A percentile compares a stretch with the other conserved stretches of the same genome.
Conservation (phyloP, 2,888 invertebrate species). For the Oithona nana region DNA sequence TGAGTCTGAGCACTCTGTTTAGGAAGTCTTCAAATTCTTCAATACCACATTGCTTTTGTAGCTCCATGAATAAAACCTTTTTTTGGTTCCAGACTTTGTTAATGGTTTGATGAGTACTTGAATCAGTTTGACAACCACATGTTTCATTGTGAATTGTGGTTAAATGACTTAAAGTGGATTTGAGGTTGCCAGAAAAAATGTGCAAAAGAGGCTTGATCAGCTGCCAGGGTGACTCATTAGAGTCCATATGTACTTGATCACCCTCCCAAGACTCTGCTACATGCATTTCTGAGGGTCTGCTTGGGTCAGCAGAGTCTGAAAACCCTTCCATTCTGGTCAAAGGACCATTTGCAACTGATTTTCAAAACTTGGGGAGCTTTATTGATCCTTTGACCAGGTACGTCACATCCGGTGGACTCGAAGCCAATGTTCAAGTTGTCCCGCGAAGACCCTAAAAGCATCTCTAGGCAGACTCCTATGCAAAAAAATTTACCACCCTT, state of each 20-base stretch:
- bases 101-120: background rate
- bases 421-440: background rate
- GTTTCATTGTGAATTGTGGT: constrained; percentile 3
- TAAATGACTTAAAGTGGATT: background rate
- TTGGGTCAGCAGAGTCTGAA: background rate
- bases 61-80: constrained; percentile 2
- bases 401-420: background rate
- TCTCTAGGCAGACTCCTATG: background rate
- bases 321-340: background rate
- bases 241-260: no score
- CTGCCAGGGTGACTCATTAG: no score
- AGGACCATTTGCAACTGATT: background rate
- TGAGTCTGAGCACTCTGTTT: background rate
- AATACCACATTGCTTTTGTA: constrained; percentile 1
- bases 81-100: constrained; percentile 9
- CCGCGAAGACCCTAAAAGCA: background rate
- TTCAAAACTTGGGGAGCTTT: background rate
- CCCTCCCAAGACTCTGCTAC: background rate
- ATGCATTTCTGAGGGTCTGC: background rate
- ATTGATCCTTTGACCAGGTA: background rate
- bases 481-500: background rate
- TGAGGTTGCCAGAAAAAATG: background rate
- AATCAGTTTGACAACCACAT: constrained; percentile 8
- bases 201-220: background rate
- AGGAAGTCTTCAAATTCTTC: constrained; percentile 2